phyloP scores from a whole-genome alignment of 2,888 invertebrate species.

The Dasysyrphus albostriatus region DNA sequence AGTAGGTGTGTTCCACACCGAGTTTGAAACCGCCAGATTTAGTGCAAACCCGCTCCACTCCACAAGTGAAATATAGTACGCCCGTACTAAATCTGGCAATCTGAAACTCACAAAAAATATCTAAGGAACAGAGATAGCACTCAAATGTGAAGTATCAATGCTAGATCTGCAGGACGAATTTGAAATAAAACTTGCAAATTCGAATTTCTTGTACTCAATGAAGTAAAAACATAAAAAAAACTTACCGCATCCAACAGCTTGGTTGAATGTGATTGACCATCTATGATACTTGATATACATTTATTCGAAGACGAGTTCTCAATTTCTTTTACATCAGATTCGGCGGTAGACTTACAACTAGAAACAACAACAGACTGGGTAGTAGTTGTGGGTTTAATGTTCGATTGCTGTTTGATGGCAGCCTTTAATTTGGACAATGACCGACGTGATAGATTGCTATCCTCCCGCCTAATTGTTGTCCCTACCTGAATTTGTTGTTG shows the following conservation, averaged over 20 bases:
- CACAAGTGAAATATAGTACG: too few relatives aligned
- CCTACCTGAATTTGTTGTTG: constrained; percentile 38
- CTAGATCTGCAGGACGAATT: too few relatives aligned
- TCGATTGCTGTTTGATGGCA: constrained; percentile 76
- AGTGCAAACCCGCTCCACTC: too few relatives aligned
- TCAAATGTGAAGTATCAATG: too few relatives aligned
- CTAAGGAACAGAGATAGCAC: too few relatives aligned
- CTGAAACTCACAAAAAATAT: too few relatives aligned
- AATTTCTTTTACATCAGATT: constrained; percentile 57
- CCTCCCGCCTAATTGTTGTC: constrained; percentile 80
- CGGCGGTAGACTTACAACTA: constrained; percentile 53
- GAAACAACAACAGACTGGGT: constrained; percentile 4
- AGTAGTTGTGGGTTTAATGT: constrained; percentile 5
- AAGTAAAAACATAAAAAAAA: not conserved
- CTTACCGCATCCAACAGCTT: constrained; percentile 78
- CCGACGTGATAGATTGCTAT: constrained; percentile 81
- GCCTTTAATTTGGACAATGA: constrained; percentile 81
- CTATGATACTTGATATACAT: constrained; percentile 74
- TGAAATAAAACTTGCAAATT: too few relatives aligned
- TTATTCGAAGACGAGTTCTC: constrained; percentile 47
- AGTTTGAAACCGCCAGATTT: too few relatives aligned
- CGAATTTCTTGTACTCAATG: too few relatives aligned
- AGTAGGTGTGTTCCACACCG: too few relatives aligned
- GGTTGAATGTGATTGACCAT: constrained; percentile 77
- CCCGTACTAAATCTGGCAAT: too few relatives aligned